These are phyloP conservation scores for Dynastes maya DNA, from an alignment of 2,888 invertebrate species.

Conservation along the genomic window DNA sequence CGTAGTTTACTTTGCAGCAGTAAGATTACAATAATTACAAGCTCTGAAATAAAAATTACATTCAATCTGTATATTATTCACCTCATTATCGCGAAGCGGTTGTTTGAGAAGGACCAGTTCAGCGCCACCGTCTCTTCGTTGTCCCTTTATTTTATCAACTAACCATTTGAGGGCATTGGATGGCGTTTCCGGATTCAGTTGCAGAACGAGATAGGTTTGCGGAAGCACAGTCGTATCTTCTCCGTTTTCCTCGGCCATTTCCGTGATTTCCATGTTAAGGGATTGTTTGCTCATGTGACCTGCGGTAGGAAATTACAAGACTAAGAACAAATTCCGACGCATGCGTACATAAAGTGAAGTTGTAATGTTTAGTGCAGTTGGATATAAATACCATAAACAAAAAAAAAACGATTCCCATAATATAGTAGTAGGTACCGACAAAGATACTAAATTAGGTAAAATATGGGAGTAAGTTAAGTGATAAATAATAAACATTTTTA, in stretches of 20 bases:
- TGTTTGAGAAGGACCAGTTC: slow-evolving; percentile 73
- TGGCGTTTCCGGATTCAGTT: slow-evolving; percentile 70
- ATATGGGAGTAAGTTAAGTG: no score
- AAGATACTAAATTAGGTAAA: no score
- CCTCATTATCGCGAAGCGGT: slow-evolving; percentile 63
- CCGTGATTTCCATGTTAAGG: slow-evolving; percentile 48
- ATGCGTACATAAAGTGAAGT: background rate
- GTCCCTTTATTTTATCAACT: slow-evolving; percentile 72
- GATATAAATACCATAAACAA: no score
- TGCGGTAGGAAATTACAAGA: slow-evolving; percentile 49
- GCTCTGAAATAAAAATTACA: slow-evolving; percentile 23
- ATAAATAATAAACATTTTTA: no score
- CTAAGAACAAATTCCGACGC: slow-evolving; percentile 19
- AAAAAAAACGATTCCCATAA: no score
- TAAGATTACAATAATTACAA: no score
- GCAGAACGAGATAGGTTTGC: slow-evolving; percentile 72
- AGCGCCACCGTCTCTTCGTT: slow-evolving; percentile 73
- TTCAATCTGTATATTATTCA: slow-evolving; percentile 50
- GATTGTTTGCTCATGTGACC: slow-evolving; percentile 62
- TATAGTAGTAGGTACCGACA: no score
- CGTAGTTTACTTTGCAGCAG: no score
- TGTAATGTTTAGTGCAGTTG: background rate
- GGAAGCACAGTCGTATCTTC: slow-evolving; percentile 66
- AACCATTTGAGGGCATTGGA: slow-evolving; percentile 73
- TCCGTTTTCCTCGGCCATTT: slow-evolving; percentile 54